These are phyloP conservation scores for Phymatocera aterrima DNA, from an alignment of 2,888 invertebrate genomes.

Conservation along the genomic window DNA sequence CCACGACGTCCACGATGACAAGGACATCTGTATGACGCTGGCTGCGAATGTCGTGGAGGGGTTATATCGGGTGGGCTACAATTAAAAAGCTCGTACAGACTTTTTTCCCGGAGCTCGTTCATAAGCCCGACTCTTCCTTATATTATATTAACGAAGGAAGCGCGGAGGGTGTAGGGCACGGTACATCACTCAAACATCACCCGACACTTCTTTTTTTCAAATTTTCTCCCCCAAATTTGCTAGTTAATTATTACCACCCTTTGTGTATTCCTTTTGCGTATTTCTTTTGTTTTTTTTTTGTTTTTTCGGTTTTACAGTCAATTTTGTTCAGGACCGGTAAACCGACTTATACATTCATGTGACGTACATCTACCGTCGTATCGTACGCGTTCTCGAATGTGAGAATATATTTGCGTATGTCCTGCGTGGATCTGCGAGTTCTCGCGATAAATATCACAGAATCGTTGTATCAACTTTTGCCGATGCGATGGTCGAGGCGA, in stretches of 20 bases:
- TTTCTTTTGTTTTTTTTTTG: background rate
- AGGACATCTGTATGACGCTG: slow-evolving; percentile 3
- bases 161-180: slow-evolving; percentile 45
- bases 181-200: slow-evolving; percentile 40
- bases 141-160: slow-evolving; percentile 65
- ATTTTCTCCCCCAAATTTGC: slow-evolving; percentile 26
- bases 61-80: slow-evolving; percentile 70
- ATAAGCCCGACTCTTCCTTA: slow-evolving; percentile 63
- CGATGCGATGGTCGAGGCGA: background rate
- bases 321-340: background rate
- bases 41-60: slow-evolving; percentile 58
- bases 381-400: background rate
- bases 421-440: background rate
- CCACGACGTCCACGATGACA: slow-evolving; percentile 24
- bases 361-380: background rate
- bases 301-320: background rate
- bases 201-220: slow-evolving; percentile 36
- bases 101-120: slow-evolving; percentile 45
- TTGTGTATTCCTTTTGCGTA: background rate
- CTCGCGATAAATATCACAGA: background rate
- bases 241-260: slow-evolving; percentile 24
- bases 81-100: slow-evolving; percentile 61
- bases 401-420: background rate
- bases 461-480: background rate
- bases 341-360: background rate